phyloP scores from a whole-genome alignment of 2,113 vertebrate species.

The Alethe castanea region DNA sequence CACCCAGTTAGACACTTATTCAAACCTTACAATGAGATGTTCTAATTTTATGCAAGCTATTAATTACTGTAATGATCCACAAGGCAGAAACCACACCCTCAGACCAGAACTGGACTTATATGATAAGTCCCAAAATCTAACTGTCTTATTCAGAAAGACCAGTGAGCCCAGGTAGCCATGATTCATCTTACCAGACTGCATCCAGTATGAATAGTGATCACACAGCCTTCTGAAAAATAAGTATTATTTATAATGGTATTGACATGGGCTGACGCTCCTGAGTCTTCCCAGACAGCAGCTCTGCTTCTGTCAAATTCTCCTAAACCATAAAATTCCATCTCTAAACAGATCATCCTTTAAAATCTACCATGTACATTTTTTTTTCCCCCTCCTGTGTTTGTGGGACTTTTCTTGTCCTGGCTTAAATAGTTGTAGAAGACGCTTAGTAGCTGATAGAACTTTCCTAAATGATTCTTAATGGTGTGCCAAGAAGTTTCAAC shows the following conservation, averaged over 20 bases:
- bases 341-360: not conserved
- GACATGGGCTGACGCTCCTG: not conserved
- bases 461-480: not conserved
- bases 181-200: not conserved
- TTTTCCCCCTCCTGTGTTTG: not conserved
- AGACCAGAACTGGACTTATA: not conserved
- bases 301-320: not conserved
- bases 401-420: not conserved
- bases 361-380: not conserved
- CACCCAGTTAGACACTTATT: not conserved
- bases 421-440: not conserved
- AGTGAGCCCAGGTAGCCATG: not conserved
- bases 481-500: not conserved
- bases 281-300: not conserved
- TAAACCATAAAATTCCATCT: not conserved
- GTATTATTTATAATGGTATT: not conserved
- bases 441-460: not conserved
- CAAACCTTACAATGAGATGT: not conserved
- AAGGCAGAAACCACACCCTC: not conserved
- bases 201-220: not conserved
- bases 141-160: not conserved
- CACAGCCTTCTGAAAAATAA: not conserved
- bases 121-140: not conserved
- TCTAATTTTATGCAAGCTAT: not conserved
- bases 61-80: not conserved